Evolutionary conservation across 2,888 invertebrate genomes (phyloP), one percentile per base, ranked within the genome.

Genomic region (Arrhopalites spinosus): DNA sequence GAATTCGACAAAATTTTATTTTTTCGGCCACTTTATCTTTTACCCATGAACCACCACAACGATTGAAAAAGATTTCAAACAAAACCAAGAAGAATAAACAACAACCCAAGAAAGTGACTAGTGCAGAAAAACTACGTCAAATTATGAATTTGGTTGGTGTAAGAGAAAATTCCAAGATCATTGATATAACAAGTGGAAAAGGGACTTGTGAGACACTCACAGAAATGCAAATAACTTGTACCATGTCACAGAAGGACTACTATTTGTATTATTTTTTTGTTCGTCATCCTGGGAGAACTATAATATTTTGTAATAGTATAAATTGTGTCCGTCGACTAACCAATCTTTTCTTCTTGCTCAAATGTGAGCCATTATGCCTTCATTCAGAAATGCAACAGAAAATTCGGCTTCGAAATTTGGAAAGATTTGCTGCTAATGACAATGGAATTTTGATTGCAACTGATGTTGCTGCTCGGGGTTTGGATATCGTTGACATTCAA

Each of bases 1-100:
- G 88, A 25, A 84, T 87, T 47, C 87, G 98, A 1, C 98, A 99
- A 86, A 97, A 93, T 84, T 96, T 98, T 84, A 93, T 99, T 0
- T 98, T 98, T 87, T 99, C 98, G 0, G 99, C 99, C 17, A 99
- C 99, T 0, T 88, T 99, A 43, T 95, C 98, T 0, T 86, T 98
- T 84, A 92, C 95, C 0, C 96, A 97, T 81, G 93, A 94, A 74
- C 88, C 95, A 59, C 93, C 94, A 0, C 68, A 81, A 30, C 71
- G 79, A 30, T 36, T 78, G 53, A 81, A 77, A 61, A 70, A 69
- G 63, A 71, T n/a, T 36, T 73, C 73, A 23, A 73, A 69, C 71
- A 78, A 78, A 53, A 77, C 67, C 56, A 88, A 88, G 82, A 83
- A 87, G 75, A 85, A 87, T 85, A 78, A 83, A 82, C 76, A 79